Percentiles rank a stretch among this genome's conserved stretches.
Conservation (phyloP, 2,113 vertebrate genomes). For the Terrapene triunguis region DNA sequence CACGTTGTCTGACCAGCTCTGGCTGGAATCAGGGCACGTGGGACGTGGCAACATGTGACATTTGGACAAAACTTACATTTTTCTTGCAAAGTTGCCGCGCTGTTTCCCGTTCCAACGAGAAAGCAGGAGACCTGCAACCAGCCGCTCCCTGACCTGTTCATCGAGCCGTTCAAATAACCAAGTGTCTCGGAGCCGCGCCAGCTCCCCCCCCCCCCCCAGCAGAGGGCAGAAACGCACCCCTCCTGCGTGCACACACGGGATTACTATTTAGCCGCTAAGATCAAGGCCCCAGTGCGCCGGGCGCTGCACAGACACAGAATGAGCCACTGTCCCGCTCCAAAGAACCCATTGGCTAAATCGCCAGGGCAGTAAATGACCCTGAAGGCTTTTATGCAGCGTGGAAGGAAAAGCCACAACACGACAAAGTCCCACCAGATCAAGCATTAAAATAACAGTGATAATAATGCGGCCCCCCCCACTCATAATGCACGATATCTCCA, state of each 20-base stretch:
- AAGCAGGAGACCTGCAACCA: background rate
- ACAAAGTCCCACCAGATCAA: background rate
- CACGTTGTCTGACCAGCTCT: background rate
- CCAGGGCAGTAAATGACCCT: background rate
- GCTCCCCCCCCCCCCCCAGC: background rate
- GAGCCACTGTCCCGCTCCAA: background rate
- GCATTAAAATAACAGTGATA: background rate
- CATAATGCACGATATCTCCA: background rate
- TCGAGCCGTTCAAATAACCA: background rate
- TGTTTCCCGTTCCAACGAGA: background rate
- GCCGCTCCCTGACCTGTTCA: background rate
- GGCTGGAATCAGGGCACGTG: background rate
- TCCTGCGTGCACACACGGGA: rapidly evolving
- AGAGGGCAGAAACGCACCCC: background rate
- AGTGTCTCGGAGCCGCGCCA: background rate
- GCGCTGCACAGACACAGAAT: background rate
- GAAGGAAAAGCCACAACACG: background rate
- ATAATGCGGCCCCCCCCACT: background rate
- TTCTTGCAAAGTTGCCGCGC: background rate
- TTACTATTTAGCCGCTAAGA: background rate
- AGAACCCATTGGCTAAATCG: background rate
- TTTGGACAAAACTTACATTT: background rate
- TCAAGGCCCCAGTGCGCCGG: background rate
- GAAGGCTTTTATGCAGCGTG: background rate
- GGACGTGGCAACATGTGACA: background rate